Percentiles rank a stretch among this genome's conserved stretches.
Evolutionary conservation across 2,113 vertebrate genomes (phyloP).

Genomic region (Sinocyclocheilus grahami): DNA sequence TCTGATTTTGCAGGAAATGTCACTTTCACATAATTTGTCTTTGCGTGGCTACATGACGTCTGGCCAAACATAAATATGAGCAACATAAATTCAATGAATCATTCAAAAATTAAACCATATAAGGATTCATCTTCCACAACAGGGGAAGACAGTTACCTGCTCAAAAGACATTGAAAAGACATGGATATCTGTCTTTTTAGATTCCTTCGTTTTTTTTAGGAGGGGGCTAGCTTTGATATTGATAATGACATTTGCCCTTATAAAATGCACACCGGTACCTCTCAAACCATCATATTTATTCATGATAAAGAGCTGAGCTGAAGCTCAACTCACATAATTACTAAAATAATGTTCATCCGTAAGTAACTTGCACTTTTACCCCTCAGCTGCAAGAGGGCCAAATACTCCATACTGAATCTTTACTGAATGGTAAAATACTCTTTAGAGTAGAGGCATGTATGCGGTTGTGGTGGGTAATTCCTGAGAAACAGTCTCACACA

Average conservation of each 20-base stretch:
- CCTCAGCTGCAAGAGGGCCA: neutral
- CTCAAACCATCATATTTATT: neutral
- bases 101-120: neutral
- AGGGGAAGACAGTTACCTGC: neutral
- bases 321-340: no score
- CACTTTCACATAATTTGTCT: neutral
- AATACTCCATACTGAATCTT: neutral
- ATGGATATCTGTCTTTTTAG: neutral
- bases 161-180: neutral
- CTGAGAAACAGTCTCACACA: conserved; percentile 41
- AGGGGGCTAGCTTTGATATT: neutral
- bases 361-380: neutral
- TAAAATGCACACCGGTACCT: neutral
- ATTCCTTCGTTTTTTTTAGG: neutral
- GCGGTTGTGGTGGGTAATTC: conserved; percentile 28
- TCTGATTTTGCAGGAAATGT: neutral
- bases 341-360: no score
- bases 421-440: neutral
- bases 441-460: neutral
- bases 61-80: no score
- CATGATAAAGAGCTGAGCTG: no score
- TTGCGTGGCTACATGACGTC: neutral
- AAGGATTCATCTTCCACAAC: neutral
- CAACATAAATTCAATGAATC: neutral
- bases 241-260: neutral